These are phyloP conservation scores for Melanargia galathea DNA, from an alignment of 2,888 invertebrate species.

Conservation along the genomic window DNA sequence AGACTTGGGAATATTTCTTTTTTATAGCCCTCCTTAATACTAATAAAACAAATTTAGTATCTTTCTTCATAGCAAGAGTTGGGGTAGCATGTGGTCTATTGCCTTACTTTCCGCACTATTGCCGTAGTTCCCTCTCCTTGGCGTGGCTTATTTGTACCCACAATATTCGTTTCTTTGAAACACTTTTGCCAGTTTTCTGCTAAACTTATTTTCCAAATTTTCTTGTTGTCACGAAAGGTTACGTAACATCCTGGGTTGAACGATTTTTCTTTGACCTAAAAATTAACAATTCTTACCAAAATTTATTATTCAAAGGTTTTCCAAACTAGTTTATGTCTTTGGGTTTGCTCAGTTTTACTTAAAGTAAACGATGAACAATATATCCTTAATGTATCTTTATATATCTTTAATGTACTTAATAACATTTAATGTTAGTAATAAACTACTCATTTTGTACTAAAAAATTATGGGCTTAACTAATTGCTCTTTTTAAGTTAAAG, in stretches of 20 bases:
- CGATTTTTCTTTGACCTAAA: conserved; percentile 1
- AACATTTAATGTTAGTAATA: too few relatives aligned
- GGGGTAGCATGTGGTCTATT: conserved; percentile 68
- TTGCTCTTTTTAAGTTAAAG: not conserved
- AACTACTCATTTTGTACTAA: too few relatives aligned
- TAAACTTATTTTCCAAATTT: conserved; percentile 14
- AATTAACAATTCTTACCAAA: not conserved
- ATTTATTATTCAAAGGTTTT: not conserved
- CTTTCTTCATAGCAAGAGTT: conserved; percentile 58
- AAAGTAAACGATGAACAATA: not conserved
- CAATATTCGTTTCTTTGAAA: conserved; percentile 44
- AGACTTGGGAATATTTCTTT: conserved; percentile 75
- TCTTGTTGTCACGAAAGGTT: conserved; percentile 18
- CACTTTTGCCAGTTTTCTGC: conserved; percentile 22
- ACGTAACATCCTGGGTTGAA: conserved; percentile 1
- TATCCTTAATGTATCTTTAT: not conserved
- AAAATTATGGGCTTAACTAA: too few relatives aligned
- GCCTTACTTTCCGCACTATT: conserved; percentile 58
- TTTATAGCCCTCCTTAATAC: conserved; percentile 77
- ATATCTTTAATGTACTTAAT: too few relatives aligned
- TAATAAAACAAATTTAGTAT: conserved; percentile 80
- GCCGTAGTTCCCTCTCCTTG: conserved; percentile 55
- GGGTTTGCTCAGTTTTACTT: not conserved
- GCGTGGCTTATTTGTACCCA: conserved; percentile 49
- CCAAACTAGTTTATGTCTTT: not conserved